These are phyloP conservation scores for Germaria angustata DNA, from an alignment of 2,888 invertebrate species.

Conservation along the genomic window DNA sequence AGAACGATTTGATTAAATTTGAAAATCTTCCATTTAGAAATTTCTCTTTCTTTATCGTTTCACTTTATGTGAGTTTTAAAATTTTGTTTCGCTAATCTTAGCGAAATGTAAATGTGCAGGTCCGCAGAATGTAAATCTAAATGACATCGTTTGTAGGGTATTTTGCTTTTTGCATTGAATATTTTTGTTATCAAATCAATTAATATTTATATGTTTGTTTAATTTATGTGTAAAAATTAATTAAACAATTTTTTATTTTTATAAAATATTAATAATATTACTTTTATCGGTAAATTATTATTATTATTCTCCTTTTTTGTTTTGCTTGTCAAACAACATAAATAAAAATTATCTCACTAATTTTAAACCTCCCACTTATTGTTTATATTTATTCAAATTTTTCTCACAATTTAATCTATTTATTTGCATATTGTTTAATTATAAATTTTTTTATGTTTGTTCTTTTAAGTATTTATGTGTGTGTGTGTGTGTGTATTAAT, in stretches of 20 bases:
- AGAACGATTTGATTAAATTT: too few species aligned
- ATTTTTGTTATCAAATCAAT: not conserved
- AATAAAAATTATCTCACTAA: conserved; percentile 59
- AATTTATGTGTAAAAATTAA: conserved; percentile 61
- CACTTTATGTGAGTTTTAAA: too few species aligned
- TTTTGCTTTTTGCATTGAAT: not conserved
- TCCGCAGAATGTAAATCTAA: not conserved
- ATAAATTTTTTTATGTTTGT: conserved; percentile 24
- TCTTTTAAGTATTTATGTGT: conserved; percentile 10
- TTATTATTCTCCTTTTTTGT: conserved; percentile 3
- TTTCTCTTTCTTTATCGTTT: too few species aligned
- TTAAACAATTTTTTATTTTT: conserved; percentile 59
- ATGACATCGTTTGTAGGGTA: not conserved
- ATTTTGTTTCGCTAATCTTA: too few species aligned
- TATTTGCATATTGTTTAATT: conserved; percentile 59
- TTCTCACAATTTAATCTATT: conserved; percentile 58
- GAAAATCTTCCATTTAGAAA: too few species aligned
- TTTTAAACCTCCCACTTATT: conserved; percentile 37
- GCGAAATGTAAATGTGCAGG: too few species aligned
- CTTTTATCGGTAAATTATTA: conserved; percentile 32
- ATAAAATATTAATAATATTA: conserved; percentile 55
- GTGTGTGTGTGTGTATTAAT: conserved; percentile 40
- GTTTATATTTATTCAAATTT: conserved; percentile 43
- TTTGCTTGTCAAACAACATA: conserved; percentile 57
- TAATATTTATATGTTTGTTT: conserved; percentile 12